A percentile compares a stretch with the other conserved stretches of the same genome.
These are phyloP conservation scores for Odocoileus hemionus DNA, from an alignment of 2,113 vertebrate genomes.

Conservation along the genomic window DNA sequence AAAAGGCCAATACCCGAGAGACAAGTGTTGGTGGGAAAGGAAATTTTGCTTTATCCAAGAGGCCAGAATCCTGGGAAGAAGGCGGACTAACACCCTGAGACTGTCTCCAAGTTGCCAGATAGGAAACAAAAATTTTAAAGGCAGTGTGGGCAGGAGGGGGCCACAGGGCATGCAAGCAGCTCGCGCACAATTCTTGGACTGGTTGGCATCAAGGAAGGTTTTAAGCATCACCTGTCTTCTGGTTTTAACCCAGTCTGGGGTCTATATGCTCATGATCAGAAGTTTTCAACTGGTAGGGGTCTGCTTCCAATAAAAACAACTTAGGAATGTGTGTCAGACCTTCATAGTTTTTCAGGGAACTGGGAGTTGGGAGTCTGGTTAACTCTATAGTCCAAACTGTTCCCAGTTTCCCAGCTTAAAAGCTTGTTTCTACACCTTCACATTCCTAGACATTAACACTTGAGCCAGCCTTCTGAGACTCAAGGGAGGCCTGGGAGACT, in stretches of 20 bases:
- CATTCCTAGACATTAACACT: background rate
- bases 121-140: background rate
- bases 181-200: background rate
- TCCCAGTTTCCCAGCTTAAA: background rate
- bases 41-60: background rate
- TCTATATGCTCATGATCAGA: background rate
- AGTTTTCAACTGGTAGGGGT: background rate
- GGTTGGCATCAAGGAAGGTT: background rate
- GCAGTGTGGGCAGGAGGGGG: background rate
- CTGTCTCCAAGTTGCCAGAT: background rate
- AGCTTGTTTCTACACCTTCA: background rate
- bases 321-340: background rate
- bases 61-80: background rate
- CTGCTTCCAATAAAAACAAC: background rate
- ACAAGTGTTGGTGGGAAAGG: background rate
- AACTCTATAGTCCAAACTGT: background rate
- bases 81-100: background rate
- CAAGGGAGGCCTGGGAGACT: background rate
- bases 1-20: background rate
- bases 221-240: background rate
- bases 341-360: background rate
- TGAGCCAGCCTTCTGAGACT: background rate
- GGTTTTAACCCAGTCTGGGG: background rate
- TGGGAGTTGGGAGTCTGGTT: background rate
- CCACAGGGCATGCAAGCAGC: background rate